Base-by-base conservation (phyloP, 2,797 vertebrate species). In the Dicrostonyx torquatus region DNA sequence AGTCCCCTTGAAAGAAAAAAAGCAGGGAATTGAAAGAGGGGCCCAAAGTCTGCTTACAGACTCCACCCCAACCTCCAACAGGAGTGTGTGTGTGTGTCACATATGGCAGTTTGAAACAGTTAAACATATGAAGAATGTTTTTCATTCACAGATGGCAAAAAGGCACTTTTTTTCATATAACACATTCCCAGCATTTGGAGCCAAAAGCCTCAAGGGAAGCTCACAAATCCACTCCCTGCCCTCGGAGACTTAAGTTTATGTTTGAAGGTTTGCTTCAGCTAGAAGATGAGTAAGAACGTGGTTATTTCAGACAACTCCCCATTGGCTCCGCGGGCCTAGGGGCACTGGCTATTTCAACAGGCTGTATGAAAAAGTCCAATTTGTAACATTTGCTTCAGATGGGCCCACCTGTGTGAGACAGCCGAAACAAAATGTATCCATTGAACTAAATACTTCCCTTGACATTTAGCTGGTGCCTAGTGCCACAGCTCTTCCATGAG, bases 51-150 rank as follows among this genome's bases (percentile, higher is more conserved):
- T 84, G 13, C 31, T 26, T 92, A 76, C 73, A 85, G 40, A 31
- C 73, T 89, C 62, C 34, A 70, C 95, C 53, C 84, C 80, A 89
- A 58, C 66, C 37, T 76, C 29, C 40, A 83, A 60, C 15, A 84
- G 31, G 60, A 62, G 50, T 45, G 88, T 37, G 87, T 58, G 60
- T 40, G 79, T 58, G 62, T 94, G 73, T 60, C 80, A 62, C 86
- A 95, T 97, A 75, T 96, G 92, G 77, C 84, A 79, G 97, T 93
- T 89, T 93, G 95, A 97, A 97, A 94, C 53, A 97, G 96, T 97
- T 97, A 98, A 95, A 95, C 96, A 94, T 93, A 96, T 96, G 94
- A 97, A 97, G 94, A 97, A 95, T 97, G 96, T 89, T 97, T 97
- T 96, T 96, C 97, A 96, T 94, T 58, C 87, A 97, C 89, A 98